Evolutionary conservation across 2,888 invertebrate genomes (phyloP).

Genomic region (Serripes groenlandicus): DNA sequence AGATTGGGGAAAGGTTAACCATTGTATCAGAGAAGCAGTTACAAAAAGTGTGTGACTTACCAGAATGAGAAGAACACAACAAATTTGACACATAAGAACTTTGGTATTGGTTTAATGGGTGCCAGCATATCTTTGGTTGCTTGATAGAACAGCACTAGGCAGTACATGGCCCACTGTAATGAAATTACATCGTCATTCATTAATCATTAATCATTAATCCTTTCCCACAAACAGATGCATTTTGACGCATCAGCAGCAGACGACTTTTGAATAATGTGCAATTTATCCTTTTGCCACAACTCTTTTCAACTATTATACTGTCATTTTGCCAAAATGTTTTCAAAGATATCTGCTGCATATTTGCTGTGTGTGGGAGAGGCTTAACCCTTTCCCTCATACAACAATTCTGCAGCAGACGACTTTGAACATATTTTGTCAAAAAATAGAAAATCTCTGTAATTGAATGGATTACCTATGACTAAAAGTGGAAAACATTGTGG

Average conservation of each 20-base stretch:
- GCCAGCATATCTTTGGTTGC: conserved; percentile 94
- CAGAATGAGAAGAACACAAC: conserved; percentile 99
- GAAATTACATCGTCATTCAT: not conserved
- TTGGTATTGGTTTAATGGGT: conserved; percentile 97
- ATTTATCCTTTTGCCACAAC: no score
- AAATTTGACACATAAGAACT: conserved; percentile 98
- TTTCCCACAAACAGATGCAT: no score
- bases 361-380: no score
- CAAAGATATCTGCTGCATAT: no score
- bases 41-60: no score
- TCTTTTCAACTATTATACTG: no score
- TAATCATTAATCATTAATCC: no score
- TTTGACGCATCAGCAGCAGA: no score
- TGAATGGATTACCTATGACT: not conserved
- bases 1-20: no score
- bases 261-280: no score
- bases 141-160: conserved; percentile 96
- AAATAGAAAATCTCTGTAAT: not conserved
- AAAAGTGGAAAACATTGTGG: not conserved
- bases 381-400: not conserved
- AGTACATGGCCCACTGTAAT: conserved; percentile 94
- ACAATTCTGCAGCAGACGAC: not conserved
- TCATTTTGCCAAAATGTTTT: no score
- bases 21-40: no score
- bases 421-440: not conserved